Evolutionary conservation across 2,113 vertebrate species (phyloP).

Genomic region (Tragelaphus scriptus): DNA sequence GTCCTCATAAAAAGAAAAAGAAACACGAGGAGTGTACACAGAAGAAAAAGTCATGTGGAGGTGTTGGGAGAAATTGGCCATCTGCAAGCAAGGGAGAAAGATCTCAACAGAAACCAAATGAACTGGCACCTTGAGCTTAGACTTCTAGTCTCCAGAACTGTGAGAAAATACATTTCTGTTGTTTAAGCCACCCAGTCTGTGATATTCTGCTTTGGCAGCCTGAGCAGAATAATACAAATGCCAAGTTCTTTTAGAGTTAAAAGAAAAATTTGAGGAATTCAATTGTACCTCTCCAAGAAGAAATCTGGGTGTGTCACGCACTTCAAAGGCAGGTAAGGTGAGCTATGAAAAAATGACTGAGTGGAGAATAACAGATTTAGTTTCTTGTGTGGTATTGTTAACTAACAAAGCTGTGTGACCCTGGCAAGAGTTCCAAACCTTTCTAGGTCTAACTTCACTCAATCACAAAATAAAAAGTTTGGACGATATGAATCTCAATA

Average conservation of each 20-base stretch:
- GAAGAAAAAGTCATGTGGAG: not conserved
- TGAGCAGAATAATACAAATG: not conserved
- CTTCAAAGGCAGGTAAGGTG: not conserved
- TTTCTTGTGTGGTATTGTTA: not conserved
- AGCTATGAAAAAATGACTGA: not conserved
- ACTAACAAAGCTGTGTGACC: not conserved
- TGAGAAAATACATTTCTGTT: not conserved
- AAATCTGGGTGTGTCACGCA: not conserved
- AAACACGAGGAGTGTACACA: not conserved
- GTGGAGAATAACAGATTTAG: not conserved
- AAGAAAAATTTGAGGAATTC: not conserved
- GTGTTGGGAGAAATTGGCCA: not conserved
- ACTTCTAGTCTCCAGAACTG: not conserved
- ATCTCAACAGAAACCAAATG: not conserved
- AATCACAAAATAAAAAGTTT: slow-evolving; percentile 2
- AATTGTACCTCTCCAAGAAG: not conserved
- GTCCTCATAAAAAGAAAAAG: not conserved
- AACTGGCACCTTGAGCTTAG: not conserved
- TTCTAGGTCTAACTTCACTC: not conserved
- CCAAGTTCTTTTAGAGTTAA: not conserved
- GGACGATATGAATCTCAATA: not conserved
- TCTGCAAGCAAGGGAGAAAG: not conserved
- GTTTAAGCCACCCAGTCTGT: not conserved
- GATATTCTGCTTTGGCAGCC: not conserved
- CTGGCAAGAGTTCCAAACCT: not conserved